Evolutionary conservation across 2,888 invertebrate species (phyloP).

Genomic region (Homarus gammarus): DNA sequence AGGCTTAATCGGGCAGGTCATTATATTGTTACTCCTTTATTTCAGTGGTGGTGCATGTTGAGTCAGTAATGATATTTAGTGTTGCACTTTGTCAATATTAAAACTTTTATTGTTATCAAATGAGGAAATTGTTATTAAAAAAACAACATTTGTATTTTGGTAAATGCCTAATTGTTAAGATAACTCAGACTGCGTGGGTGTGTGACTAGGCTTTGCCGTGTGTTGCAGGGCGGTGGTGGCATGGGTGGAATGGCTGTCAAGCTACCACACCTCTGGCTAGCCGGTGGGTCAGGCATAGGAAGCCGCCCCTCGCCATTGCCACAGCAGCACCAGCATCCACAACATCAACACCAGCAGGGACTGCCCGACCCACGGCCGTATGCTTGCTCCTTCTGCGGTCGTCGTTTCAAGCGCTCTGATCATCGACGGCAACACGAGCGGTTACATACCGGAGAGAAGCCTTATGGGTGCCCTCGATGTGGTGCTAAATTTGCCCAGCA

Average conservation of each 20-base stretch:
- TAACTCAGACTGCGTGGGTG: constrained; percentile 44
- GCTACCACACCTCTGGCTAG: constrained; percentile 58
- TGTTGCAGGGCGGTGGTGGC: constrained; percentile 66
- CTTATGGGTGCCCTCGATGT: constrained; percentile 75
- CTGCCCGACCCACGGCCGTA: constrained; percentile 68
- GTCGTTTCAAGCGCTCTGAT: constrained; percentile 74
- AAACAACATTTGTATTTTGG: constrained; percentile 4
- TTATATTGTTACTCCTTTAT: background rate
- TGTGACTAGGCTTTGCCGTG: constrained; percentile 68
- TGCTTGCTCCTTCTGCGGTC: constrained; percentile 72
- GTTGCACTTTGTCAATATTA: background rate
- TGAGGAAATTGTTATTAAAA: background rate
- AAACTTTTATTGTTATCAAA: background rate
- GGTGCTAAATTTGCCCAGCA: constrained; percentile 76
- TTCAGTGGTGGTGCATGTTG: background rate
- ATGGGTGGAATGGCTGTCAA: constrained; percentile 60
- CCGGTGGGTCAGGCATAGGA: constrained; percentile 47
- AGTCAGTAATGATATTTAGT: background rate
- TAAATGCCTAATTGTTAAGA: constrained; percentile 29
- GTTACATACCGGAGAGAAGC: constrained; percentile 76
- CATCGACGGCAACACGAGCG: constrained; percentile 75
- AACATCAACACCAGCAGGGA: constrained; percentile 57
- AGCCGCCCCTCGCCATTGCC: constrained; percentile 40
- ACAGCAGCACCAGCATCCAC: constrained; percentile 53
- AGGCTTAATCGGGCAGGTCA: background rate